Conservation (phyloP, 2,888 invertebrate species). For the Physocephala rufipes region DNA sequence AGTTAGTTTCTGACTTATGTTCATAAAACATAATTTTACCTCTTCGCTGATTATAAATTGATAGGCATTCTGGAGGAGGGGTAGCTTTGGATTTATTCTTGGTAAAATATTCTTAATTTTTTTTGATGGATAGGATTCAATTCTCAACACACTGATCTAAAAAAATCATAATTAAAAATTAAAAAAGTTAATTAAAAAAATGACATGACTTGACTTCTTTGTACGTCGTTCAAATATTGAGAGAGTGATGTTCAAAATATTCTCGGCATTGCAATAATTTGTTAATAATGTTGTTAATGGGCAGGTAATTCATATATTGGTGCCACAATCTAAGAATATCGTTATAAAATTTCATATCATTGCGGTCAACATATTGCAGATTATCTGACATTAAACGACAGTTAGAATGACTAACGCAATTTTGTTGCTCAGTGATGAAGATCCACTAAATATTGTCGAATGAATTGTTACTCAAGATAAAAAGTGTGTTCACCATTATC, state of each 20-base stretch:
- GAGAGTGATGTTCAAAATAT: conserved; percentile 27
- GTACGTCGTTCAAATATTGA: background rate
- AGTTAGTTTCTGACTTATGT: background rate
- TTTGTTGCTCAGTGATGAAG: no score
- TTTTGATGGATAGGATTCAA: conserved; percentile 62
- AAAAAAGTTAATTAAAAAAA: conserved; percentile 15
- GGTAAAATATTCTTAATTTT: conserved; percentile 61
- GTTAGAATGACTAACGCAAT: no score
- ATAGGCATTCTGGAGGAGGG: conserved; percentile 57
- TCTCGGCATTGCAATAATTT: conserved; percentile 8
- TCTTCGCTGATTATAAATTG: conserved; percentile 62
- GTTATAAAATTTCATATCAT: no score
- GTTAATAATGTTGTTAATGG: no score
- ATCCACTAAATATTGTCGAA: no score
- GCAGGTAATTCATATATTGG: no score
- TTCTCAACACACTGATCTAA: conserved; percentile 58
- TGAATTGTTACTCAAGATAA: no score
- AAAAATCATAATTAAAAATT: conserved; percentile 40
- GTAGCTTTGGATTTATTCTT: conserved; percentile 54
- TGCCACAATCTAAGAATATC: no score
- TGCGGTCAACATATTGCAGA: no score
- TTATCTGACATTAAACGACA: no score
- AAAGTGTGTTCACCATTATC: no score
- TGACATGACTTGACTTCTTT: background rate
- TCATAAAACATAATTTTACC: conserved; percentile 52